Percentiles rank a stretch among this genome's conserved stretches.
Evolutionary conservation across 2,888 invertebrate genomes (phyloP).

Genomic region (Drosophila rellima): DNA sequence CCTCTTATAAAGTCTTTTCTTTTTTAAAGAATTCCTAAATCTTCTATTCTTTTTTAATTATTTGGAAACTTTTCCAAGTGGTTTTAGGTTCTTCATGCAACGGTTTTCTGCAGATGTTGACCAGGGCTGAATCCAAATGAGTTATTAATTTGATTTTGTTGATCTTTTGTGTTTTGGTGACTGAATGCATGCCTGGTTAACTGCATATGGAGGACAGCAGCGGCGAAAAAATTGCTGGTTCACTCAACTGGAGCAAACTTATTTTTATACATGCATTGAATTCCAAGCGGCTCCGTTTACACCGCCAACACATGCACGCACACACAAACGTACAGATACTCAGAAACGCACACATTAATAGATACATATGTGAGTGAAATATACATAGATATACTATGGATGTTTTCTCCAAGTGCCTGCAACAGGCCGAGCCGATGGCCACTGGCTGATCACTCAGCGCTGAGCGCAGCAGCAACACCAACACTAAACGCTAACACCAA

Average conservation of each 20-base stretch:
- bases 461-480: constrained; percentile 29
- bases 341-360: constrained; percentile 8
- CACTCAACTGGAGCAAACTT: constrained; percentile 74
- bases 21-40: not conserved
- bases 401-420: constrained; percentile 67
- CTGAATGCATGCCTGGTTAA: constrained; percentile 51
- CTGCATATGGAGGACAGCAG: constrained; percentile 38
- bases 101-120: not conserved
- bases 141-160: not conserved
- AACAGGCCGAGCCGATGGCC: constrained; percentile 41
- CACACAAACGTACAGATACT: constrained; percentile 1
- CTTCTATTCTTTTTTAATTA: not conserved
- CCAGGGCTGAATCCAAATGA: constrained; percentile 11
- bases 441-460: constrained; percentile 33
- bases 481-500: constrained; percentile 4
- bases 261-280: constrained; percentile 80
- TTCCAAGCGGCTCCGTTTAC: constrained; percentile 81
- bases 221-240: constrained; percentile 36
- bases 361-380: constrained; percentile 4
- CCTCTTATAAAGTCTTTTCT: not conserved
- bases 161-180: not conserved
- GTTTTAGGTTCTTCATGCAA: not conserved
- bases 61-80: not conserved
- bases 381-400: constrained; percentile 10
- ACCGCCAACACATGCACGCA: constrained; percentile 26